Percentiles rank a stretch among this genome's conserved stretches.
These are phyloP conservation scores for Musca domestica DNA, from an alignment of 1,140 invertebrate genomes.

Conservation along the genomic window DNA sequence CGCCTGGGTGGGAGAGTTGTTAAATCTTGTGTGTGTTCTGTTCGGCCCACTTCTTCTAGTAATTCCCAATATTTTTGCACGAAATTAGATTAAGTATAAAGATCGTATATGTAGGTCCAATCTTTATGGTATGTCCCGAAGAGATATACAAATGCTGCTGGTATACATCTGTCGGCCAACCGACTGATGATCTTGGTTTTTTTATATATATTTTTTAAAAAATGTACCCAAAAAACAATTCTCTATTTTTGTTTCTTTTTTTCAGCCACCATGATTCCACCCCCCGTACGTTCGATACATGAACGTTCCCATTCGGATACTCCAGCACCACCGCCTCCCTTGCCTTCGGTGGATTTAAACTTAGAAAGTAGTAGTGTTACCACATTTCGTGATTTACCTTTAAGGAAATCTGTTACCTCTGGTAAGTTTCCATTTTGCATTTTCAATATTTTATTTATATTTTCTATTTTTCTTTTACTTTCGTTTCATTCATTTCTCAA, in stretches of 20 bases:
- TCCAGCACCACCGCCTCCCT: conserved; percentile 66
- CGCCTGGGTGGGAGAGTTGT: too few species aligned
- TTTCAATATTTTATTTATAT: neutral
- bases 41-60: too few species aligned
- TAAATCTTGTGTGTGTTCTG: too few species aligned
- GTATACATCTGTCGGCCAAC: too few species aligned
- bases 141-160: too few species aligned
- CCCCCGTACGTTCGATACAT: conserved; percentile 63
- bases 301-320: conserved; percentile 90
- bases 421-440: conserved; percentile 58
- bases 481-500: neutral
- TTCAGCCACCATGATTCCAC: conserved; percentile 7
- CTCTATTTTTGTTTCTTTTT: neutral
- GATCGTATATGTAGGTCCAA: too few species aligned
- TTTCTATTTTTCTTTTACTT: neutral
- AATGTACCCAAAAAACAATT: too few species aligned
- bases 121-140: too few species aligned
- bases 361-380: conserved; percentile 95
- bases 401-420: conserved; percentile 81
- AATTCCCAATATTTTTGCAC: too few species aligned
- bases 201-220: too few species aligned
- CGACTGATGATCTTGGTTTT: too few species aligned
- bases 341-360: conserved; percentile 84
- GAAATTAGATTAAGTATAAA: too few species aligned
- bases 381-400: conserved; percentile 81